Evolutionary conservation across 2,888 invertebrate species (phyloP), one percentile per base, ranked within the genome.

Genomic region (Iphiclides podalirius): DNA sequence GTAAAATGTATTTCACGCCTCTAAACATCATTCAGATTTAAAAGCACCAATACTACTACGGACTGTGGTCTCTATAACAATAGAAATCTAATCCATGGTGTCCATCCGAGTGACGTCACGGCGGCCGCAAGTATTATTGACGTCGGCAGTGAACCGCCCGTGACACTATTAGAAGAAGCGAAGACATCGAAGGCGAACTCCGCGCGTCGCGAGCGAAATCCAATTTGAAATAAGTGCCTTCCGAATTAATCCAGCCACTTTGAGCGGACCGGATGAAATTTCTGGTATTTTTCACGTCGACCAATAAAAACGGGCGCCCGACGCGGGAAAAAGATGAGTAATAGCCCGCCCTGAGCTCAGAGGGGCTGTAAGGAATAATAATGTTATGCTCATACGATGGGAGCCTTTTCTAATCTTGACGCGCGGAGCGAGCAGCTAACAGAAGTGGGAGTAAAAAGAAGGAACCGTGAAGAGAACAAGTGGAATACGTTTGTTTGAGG

Each of bases 191-290:
- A 69, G 62, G 68, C 67, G 58, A 63, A 72, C 67, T 31, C 31
- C 72, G n/a, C 75, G 73, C 69, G 72, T 67, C 68, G 70, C 66
- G 72, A 79, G 70, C 70, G 76, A 83, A 87, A 86, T 86, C 83
- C 86, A 86, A 88, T 88, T 87, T 83, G 84, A 84, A 85, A 86
- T 87, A 87, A 88, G 87, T 87, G 86, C 84, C 79, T 79, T 78
- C 79, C 79, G 87, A 88, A 87, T 88, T 87, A 88, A 87, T 88
- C 86, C 85, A 65, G 77, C 79, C 82, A 82, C 84, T 84, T 82
- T 80, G 80, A 80, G 67, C 76, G 78, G 75, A 78, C 79, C 75
- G 82, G 80, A 77, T 83, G 82, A 86, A 86, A 85, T 85, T 87
- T 87, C 83, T 85, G 85, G 82, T 83, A 87, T 86, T 87, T 87